phyloP scores from a whole-genome alignment of 1,140 invertebrate species.

The Pseudomyrmex gracilis region DNA sequence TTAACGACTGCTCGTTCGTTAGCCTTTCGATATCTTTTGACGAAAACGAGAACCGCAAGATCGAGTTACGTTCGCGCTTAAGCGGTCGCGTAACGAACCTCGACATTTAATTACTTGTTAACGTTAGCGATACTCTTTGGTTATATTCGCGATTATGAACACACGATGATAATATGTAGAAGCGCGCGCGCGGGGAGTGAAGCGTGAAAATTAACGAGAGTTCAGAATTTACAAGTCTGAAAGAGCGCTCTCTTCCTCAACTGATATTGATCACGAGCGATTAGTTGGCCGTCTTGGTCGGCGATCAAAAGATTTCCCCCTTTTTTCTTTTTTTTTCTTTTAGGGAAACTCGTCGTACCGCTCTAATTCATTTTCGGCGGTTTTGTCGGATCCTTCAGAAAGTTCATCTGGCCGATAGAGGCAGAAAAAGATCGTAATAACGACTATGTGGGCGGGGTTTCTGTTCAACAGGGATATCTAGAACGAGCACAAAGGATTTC shows the following conservation, averaged over 20 bases:
- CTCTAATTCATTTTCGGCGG: conserved; percentile 41
- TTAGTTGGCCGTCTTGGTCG: not conserved
- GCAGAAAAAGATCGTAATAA: conserved; percentile 69
- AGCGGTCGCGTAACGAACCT: conserved; percentile 47
- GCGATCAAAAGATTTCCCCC: not conserved
- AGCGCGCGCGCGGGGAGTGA: too few relatives aligned
- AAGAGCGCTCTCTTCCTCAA: not conserved
- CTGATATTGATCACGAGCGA: not conserved
- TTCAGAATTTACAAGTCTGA: not conserved
- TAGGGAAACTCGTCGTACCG: not conserved
- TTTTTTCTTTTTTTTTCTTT: not conserved
- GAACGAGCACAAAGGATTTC: conserved; percentile 64
- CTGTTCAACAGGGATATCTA: conserved; percentile 51
- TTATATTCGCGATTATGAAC: not conserved
- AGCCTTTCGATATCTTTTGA: conserved; percentile 9
- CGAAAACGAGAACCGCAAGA: not conserved
- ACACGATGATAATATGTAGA: too few relatives aligned
- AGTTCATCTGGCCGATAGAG: conserved; percentile 57
- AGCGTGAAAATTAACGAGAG: not conserved
- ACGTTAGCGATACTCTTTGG: not conserved
- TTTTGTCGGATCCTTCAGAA: conserved; percentile 41
- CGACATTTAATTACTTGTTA: conserved; percentile 47
- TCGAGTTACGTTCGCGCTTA: conserved; percentile 37
- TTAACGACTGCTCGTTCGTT: conserved; percentile 40
- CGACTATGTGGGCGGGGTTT: conserved; percentile 68